A percentile compares a stretch with the other conserved stretches of the same genome.
These are phyloP conservation scores for Burhinus bistriatus DNA, from an alignment of 2,113 vertebrate species.

Conservation along the genomic window DNA sequence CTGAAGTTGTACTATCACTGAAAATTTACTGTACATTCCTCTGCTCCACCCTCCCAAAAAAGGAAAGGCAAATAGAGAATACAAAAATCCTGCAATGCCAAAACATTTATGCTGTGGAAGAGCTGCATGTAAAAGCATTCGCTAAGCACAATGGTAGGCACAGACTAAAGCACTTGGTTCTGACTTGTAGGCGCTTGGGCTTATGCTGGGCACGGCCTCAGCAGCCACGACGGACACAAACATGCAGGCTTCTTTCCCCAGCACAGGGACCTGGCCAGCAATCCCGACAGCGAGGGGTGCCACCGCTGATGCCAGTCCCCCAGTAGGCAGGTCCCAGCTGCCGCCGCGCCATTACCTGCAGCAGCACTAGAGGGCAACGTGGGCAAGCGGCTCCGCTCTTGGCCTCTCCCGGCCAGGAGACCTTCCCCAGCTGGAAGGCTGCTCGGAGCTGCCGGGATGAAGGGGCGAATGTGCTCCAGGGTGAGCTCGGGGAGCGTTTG, in stretches of 20 bases:
- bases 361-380: conserved; percentile 59
- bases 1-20: neutral
- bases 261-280: neutral
- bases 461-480: fast-evolving
- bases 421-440: neutral
- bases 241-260: neutral
- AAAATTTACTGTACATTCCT: neutral
- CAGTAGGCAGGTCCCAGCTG: neutral
- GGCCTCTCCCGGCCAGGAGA: neutral
- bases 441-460: neutral
- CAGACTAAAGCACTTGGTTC: neutral
- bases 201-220: fast-evolving
- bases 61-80: neutral
- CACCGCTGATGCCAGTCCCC: fast-evolving
- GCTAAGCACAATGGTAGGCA: neutral
- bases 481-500: neutral
- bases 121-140: neutral
- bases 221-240: fast-evolving
- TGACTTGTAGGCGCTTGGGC: neutral
- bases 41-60: neutral
- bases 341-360: neutral
- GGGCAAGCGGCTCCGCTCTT: neutral
- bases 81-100: neutral
- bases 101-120: neutral
- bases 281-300: neutral